Evolutionary conservation across 2,113 vertebrate species (phyloP).

Genomic region (Ameiurus melas): DNA sequence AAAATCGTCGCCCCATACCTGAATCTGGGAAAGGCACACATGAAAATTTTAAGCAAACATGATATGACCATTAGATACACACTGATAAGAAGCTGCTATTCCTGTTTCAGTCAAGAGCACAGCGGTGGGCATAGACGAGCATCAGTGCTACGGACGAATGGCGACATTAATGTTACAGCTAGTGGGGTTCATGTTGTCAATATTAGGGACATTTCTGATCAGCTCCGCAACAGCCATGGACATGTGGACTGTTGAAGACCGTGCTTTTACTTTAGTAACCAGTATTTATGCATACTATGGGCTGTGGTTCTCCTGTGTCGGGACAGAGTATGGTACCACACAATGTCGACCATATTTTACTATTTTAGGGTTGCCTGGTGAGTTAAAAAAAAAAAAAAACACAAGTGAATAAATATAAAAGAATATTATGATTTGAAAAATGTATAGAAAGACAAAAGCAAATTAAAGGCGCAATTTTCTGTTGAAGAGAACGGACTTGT

Average conservation of each 20-base stretch:
- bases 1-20: conserved; percentile 25
- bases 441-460: background rate
- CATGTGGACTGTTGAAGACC: conserved; percentile 83
- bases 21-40: conserved; percentile 56
- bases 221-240: conserved; percentile 81
- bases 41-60: conserved; percentile 59
- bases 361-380: conserved; percentile 87
- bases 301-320: conserved; percentile 82
- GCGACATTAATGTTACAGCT: conserved; percentile 79
- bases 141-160: conserved; percentile 65
- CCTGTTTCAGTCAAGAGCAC: conserved; percentile 52
- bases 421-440: background rate
- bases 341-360: conserved; percentile 85
- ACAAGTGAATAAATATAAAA: background rate
- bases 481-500: background rate
- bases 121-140: background rate
- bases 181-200: conserved; percentile 76
- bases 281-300: conserved; percentile 81
- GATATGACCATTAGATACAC: conserved; percentile 59
- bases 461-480: background rate
- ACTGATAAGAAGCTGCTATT: conserved; percentile 48
- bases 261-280: conserved; percentile 78
- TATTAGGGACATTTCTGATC: conserved; percentile 76
- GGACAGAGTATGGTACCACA: conserved; percentile 77
- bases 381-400: conserved; percentile 35